Percentiles rank a stretch among this genome's conserved stretches.
phyloP scores from a whole-genome alignment of 2,113 vertebrate genomes.

The Mobula birostris region DNA sequence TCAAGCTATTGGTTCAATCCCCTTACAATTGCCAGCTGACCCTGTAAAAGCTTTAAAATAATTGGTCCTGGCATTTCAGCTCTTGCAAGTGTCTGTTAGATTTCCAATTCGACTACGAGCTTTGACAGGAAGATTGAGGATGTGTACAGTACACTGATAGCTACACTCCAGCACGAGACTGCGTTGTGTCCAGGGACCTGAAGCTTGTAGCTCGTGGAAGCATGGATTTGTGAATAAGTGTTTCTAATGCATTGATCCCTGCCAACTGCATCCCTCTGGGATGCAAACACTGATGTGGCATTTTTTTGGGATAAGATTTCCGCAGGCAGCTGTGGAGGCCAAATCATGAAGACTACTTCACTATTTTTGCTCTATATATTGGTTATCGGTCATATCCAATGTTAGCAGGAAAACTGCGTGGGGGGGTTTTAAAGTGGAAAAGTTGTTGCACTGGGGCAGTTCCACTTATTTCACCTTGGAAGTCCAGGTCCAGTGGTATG shows the following conservation, averaged over 20 bases:
- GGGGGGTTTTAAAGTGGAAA: too few species aligned
- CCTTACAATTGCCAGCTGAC: background rate
- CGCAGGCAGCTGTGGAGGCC: too few species aligned
- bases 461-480: too few species aligned
- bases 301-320: too few species aligned
- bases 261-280: too few species aligned
- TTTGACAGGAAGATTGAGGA: constrained; percentile 5
- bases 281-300: too few species aligned
- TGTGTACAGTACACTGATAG: background rate
- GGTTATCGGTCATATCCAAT: too few species aligned
- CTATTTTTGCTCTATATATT: too few species aligned
- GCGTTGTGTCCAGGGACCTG: background rate
- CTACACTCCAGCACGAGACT: background rate
- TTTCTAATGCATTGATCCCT: background rate
- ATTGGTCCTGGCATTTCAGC: background rate
- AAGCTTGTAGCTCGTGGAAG: background rate
- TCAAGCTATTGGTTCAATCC: background rate
- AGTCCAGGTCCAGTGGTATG: too few species aligned
- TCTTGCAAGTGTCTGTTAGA: background rate
- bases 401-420: too few species aligned
- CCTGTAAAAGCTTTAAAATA: background rate
- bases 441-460: too few species aligned
- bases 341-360: too few species aligned
- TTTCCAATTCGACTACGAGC: background rate
- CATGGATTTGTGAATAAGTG: background rate